Percentiles rank a stretch among this genome's conserved stretches.
Evolutionary conservation across 1,140 invertebrate species (phyloP).

Genomic region (Leptonema lineaticorne): DNA sequence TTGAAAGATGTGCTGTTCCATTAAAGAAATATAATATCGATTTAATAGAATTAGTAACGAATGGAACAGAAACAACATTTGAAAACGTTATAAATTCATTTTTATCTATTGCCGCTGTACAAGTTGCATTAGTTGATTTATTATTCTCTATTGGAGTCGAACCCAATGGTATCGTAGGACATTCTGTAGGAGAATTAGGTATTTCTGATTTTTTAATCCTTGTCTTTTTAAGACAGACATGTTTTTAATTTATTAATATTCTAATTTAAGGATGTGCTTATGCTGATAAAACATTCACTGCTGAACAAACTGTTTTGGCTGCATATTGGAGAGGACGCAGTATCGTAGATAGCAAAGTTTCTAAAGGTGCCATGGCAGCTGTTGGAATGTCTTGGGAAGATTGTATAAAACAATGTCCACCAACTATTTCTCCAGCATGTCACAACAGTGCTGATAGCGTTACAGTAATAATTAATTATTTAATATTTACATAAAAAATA

Average conservation of each 20-base stretch:
- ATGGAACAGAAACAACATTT: slow-evolving; percentile 72
- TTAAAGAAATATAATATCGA: slow-evolving; percentile 78
- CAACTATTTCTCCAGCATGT: slow-evolving; percentile 82
- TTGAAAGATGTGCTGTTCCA: slow-evolving; percentile 73
- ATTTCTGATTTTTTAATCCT: slow-evolving; percentile 9
- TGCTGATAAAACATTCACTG: slow-evolving; percentile 90
- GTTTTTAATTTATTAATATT: slow-evolving; percentile 15
- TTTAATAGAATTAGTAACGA: slow-evolving; percentile 77
- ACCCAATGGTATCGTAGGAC: slow-evolving; percentile 93
- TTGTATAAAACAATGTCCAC: slow-evolving; percentile 69
- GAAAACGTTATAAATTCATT: slow-evolving; percentile 87
- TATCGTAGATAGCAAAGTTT: slow-evolving; percentile 76
- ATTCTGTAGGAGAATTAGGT: slow-evolving; percentile 90
- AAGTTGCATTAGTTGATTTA: slow-evolving; percentile 89
- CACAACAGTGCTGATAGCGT: slow-evolving; percentile 92
- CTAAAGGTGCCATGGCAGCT: slow-evolving; percentile 81
- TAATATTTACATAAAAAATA: not conserved
- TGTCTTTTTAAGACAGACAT: not conserved
- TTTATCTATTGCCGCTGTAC: slow-evolving; percentile 91
- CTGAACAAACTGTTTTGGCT: slow-evolving; percentile 88
- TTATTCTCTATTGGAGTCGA: slow-evolving; percentile 74
- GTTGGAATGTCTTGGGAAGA: slow-evolving; percentile 89
- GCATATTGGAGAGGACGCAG: slow-evolving; percentile 90
- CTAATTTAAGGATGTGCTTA: slow-evolving; percentile 81
- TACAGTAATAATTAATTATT: slow-evolving; percentile 55